Conservation (phyloP, 2,113 vertebrate genomes). For the Carassius auratus region DNA sequence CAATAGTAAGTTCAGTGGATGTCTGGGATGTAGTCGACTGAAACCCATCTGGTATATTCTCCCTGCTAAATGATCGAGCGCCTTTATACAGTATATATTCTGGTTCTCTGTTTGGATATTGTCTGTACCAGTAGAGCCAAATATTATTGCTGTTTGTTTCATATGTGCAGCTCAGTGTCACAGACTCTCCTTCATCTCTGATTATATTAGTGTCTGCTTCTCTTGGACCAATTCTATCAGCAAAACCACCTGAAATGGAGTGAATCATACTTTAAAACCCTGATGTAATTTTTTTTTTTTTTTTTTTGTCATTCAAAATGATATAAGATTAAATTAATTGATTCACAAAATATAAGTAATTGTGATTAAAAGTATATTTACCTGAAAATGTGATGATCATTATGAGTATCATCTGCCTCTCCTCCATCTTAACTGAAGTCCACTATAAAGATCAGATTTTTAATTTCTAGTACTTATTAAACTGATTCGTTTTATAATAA, state of each 20-base stretch:
- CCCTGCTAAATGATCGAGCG: background rate
- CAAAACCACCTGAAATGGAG: background rate
- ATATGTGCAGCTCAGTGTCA: conserved; percentile 29
- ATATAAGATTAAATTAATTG: too few relatives aligned
- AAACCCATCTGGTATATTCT: background rate
- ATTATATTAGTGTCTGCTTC: background rate
- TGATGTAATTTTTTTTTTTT: too few relatives aligned
- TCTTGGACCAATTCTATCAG: background rate
- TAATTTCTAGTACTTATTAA: background rate
- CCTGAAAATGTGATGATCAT: conserved; percentile 11
- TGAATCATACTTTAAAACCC: background rate
- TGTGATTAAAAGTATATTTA: background rate
- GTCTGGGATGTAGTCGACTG: too few relatives aligned
- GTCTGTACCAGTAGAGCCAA: background rate
- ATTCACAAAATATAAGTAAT: too few relatives aligned
- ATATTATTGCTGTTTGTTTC: background rate
- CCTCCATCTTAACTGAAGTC: background rate
- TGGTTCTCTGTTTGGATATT: conserved; percentile 2
- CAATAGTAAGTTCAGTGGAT: too few relatives aligned
- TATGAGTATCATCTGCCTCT: background rate
- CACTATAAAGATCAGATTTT: background rate
- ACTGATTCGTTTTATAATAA: background rate
- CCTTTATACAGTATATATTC: background rate
- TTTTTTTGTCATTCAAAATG: too few relatives aligned
- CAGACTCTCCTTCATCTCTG: background rate